Conservation (phyloP, 2,113 vertebrate genomes). For the Beaufortia kweichowensis region DNA sequence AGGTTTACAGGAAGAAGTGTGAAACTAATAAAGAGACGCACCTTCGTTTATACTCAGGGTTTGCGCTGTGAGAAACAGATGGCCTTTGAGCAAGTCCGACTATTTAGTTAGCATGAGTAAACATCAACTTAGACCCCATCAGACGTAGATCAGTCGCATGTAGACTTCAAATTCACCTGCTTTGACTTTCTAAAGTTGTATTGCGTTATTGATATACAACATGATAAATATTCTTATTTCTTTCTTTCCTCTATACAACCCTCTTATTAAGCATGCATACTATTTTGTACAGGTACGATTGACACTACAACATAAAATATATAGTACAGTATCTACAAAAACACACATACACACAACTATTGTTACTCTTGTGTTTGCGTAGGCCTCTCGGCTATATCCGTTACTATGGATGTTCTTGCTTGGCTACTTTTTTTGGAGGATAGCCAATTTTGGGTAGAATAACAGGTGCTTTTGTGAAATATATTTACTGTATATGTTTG, state of each 20-base stretch:
- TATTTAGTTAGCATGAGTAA: constrained; percentile 31
- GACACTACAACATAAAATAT: neutral
- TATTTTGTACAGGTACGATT: no score
- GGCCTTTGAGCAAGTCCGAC: constrained; percentile 30
- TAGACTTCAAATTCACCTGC: constrained; percentile 24
- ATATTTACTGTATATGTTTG: neutral
- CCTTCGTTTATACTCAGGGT: neutral
- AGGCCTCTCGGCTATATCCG: neutral
- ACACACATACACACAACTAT: neutral
- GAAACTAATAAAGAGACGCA: neutral
- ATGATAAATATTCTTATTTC: neutral
- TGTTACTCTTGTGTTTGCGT: neutral
- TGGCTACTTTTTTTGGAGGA: constrained; percentile 9
- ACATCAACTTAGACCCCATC: constrained; percentile 16
- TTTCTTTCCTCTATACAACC: neutral
- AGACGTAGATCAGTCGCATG: neutral
- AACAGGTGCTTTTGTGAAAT: neutral
- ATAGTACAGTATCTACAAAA: neutral
- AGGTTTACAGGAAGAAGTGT: neutral
- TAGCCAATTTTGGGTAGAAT: neutral
- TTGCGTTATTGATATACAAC: neutral
- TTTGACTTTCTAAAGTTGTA: neutral
- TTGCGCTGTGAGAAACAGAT: neutral
- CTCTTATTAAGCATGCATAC: no score
- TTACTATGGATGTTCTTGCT: neutral